phyloP scores from a whole-genome alignment of 1,140 invertebrate genomes.

The Euschistus heros region DNA sequence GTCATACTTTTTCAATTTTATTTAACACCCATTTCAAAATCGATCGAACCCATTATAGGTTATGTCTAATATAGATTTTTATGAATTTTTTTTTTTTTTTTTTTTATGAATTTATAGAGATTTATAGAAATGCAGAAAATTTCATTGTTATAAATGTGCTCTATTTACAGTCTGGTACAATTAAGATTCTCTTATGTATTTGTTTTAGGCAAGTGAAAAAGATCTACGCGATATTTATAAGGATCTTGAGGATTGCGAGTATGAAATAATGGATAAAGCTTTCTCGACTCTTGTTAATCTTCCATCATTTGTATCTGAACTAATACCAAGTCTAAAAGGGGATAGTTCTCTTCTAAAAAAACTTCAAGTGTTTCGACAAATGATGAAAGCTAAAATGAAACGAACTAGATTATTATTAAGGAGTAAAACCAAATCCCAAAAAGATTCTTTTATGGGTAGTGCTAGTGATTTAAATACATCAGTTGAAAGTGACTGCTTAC shows the following conservation, averaged over 20 bases:
- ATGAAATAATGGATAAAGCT: constrained; percentile 25
- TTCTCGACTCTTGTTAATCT: constrained; percentile 22
- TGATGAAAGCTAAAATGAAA: constrained; percentile 20
- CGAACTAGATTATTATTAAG: constrained; percentile 12
- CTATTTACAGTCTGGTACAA: too few relatives aligned
- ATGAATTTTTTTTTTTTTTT: too few relatives aligned
- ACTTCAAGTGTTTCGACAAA: constrained; percentile 9
- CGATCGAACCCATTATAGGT: too few relatives aligned
- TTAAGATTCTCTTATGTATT: background rate
- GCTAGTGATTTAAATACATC: too few relatives aligned
- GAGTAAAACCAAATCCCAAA: background rate
- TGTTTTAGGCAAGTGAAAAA: constrained; percentile 13
- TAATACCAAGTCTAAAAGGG: constrained; percentile 23
- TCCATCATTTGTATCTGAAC: constrained; percentile 20
- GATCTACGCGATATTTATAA: constrained; percentile 16
- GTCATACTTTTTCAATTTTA: too few relatives aligned
- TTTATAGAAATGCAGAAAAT: too few relatives aligned
- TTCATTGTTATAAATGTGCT: too few relatives aligned
- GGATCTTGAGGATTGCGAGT: constrained; percentile 19
- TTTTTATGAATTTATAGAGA: too few relatives aligned
- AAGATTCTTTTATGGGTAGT: background rate
- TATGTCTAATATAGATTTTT: too few relatives aligned
- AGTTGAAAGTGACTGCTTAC: too few relatives aligned
- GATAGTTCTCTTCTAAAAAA: constrained; percentile 16
- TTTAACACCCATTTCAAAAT: too few relatives aligned